Evolutionary conservation across 2,888 invertebrate genomes (phyloP), one percentile per base, ranked within the genome.

Genomic region (Drosophila tripunctata): DNA sequence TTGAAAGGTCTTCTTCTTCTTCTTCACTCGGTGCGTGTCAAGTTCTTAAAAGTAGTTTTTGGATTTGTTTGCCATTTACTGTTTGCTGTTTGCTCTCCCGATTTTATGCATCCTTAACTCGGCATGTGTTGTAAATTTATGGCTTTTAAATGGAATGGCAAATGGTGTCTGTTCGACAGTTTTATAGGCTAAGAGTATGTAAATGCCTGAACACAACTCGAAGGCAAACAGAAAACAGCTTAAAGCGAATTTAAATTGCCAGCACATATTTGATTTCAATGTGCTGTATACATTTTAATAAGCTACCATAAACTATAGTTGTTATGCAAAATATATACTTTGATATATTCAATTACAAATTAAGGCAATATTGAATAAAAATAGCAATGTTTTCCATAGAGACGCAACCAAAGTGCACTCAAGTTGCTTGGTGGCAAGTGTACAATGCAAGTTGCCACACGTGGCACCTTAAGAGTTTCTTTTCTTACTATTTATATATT

Each of bases 101-200:
- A 30, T 51, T 51, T 50, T 50, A 40, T 38, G 47, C 21, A 38
- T 35, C 41, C 47, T 55, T 38, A 45, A 51, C 45, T 36, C 22
- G 70, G 62, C 76, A 74, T 83, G 74, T 67, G 73, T 61, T 76
- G 51, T 68, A 74, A 70, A 76, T 81, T 83, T 81, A 78, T 86
- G 69, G 70, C 73, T 62, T 65, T 55, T 43, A 65, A 65, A 50
- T 64, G 44, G 80, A 77, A 64, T 65, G 62, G 65, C 56, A 36
- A 43, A 44, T 50, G 45, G 57, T 30, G 50, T 54, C 67, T 40
- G 51, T 51, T 52, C 44, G 41, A 8, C 52, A 45, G 14, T 54
- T 72, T 54, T 52, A 66, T 66, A 63, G 60, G 69, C 75, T 52
- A n/a, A 27, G 15, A 5, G 27, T 27, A 63, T 70, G 67, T 41